Evolutionary conservation across 2,797 vertebrate species (phyloP).

Genomic region (Danio choprae): DNA sequence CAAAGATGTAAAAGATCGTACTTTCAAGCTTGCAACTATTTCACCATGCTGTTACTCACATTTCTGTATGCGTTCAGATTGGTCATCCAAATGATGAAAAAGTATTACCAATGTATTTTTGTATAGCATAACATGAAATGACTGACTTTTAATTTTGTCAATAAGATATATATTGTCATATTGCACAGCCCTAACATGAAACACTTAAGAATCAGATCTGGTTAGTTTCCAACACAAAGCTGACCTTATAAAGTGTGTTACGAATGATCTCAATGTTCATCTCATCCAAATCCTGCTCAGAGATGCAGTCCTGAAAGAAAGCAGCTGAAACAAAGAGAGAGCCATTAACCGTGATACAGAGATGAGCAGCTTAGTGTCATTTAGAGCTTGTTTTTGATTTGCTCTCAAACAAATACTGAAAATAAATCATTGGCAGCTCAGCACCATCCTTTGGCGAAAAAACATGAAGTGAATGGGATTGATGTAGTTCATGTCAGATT

Average conservation of each 20-base stretch:
- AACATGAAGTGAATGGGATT: neutral
- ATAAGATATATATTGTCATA: neutral
- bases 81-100: no score
- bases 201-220: neutral
- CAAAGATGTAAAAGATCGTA: no score
- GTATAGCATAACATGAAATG: no score
- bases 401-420: neutral
- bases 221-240: neutral
- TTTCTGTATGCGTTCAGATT: no score
- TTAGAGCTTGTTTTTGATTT: neutral
- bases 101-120: no score
- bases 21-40: no score
- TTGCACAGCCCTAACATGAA: neutral
- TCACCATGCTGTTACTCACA: no score
- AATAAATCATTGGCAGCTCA: neutral
- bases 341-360: neutral
- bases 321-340: constrained; percentile 83
- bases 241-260: constrained; percentile 97
- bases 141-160: no score
- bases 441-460: neutral
- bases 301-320: constrained; percentile 99
- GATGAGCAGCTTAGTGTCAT: neutral
- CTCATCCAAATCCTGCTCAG: constrained; percentile 98
- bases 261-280: constrained; percentile 99
- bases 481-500: neutral